These are phyloP conservation scores for Lycaon pictus DNA, from an alignment of 2,113 vertebrate species.

Conservation along the genomic window DNA sequence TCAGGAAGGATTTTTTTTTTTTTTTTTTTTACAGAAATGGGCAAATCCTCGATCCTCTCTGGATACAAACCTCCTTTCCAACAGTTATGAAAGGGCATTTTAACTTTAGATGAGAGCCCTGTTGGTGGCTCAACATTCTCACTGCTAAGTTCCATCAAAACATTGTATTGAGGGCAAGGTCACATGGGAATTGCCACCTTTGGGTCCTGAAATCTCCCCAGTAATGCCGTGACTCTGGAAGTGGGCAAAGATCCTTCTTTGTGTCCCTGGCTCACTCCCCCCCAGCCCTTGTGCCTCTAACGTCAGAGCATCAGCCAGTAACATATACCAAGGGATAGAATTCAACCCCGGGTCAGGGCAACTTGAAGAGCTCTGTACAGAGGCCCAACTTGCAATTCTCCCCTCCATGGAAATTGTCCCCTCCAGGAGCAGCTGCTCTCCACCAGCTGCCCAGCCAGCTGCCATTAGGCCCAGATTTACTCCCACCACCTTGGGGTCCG, in stretches of 20 bases:
- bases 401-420: not conserved
- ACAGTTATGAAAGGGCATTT: constrained; percentile 72
- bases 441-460: constrained; percentile 75
- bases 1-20: constrained; percentile 41
- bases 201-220: not conserved
- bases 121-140: not conserved
- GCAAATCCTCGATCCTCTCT: constrained; percentile 69
- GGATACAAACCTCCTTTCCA: constrained; percentile 66
- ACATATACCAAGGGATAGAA: not conserved
- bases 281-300: not conserved
- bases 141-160: constrained; percentile 38
- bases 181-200: not conserved
- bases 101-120: constrained; percentile 67
- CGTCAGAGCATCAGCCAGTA: constrained; percentile 12
- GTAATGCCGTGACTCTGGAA: not conserved
- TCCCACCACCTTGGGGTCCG: not conserved
- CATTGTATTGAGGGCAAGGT: not conserved
- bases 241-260: not conserved
- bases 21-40: constrained; percentile 51
- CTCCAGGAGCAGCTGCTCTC: constrained; percentile 47
- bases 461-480: constrained; percentile 57
- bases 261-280: not conserved
- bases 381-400: constrained; percentile 57
- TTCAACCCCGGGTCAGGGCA: not conserved
- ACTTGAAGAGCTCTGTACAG: not conserved